Evolutionary conservation across 2,888 invertebrate species (phyloP).

Genomic region (Aplocera efformata): DNA sequence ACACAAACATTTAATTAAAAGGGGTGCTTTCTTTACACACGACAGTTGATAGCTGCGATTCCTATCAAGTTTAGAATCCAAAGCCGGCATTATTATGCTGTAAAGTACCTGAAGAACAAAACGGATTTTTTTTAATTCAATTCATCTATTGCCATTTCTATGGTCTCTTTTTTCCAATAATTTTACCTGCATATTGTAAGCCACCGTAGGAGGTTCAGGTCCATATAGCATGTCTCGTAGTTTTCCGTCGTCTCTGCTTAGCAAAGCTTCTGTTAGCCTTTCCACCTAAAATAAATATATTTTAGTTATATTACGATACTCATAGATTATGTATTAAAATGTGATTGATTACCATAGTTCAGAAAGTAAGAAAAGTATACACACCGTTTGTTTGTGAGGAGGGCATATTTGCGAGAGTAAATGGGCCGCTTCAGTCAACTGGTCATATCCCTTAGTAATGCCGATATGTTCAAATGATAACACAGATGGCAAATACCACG

Average conservation of each 20-base stretch:
- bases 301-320: too few species aligned
- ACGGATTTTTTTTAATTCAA: neutral
- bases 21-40: slow-evolving; percentile 80
- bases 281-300: slow-evolving; percentile 52
- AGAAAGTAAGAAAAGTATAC: slow-evolving; percentile 24
- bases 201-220: slow-evolving; percentile 71
- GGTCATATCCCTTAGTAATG: slow-evolving; percentile 88
- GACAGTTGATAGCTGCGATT: slow-evolving; percentile 80
- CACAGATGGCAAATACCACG: slow-evolving; percentile 89
- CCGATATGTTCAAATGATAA: slow-evolving; percentile 94
- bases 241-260: slow-evolving; percentile 65
- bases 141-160: too few species aligned
- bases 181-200: slow-evolving; percentile 72
- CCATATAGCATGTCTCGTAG: slow-evolving; percentile 71
- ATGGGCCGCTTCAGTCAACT: slow-evolving; percentile 91
- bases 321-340: too few species aligned
- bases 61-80: slow-evolving; percentile 88
- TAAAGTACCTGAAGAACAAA: slow-evolving; percentile 84
- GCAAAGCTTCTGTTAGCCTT: slow-evolving; percentile 66
- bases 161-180: too few species aligned
- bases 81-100: slow-evolving; percentile 94
- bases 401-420: slow-evolving; percentile 90
- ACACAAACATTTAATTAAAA: slow-evolving; percentile 70
- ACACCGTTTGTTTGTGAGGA: slow-evolving; percentile 84
- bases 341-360: too few species aligned